Evolutionary conservation across 2,888 invertebrate species (phyloP).

Genomic region (Plagodis dolabraria): DNA sequence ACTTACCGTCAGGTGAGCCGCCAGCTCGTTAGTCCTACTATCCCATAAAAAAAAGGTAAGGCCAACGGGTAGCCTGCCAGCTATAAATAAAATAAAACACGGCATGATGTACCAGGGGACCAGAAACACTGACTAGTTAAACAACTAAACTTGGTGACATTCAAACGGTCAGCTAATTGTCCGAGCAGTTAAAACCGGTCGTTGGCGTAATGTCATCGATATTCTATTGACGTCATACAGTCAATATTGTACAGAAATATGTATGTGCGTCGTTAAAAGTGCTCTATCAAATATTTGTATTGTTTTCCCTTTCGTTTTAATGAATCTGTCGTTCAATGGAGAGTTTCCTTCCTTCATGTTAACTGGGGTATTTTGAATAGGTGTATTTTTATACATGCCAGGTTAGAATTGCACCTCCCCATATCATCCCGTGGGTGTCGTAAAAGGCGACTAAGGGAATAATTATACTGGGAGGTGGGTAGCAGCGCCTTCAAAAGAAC

Average conservation of each 20-base stretch:
- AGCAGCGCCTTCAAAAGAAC: no score
- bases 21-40: no score
- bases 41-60: no score
- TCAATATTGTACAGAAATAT: conserved; percentile 11
- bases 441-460: no score
- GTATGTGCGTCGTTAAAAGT: conserved; percentile 9
- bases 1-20: no score
- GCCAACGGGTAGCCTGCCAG: no score
- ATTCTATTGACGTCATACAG: conserved; percentile 34
- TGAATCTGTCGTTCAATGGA: conserved; percentile 15
- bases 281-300: conserved; percentile 16
- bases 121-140: background rate
- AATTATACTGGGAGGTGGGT: no score
- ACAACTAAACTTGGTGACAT: conserved; percentile 1
- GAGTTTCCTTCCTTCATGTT: conserved; percentile 15
- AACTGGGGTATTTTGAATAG: background rate
- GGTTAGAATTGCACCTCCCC: no score
- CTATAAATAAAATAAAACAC: no score
- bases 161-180: conserved; percentile 30
- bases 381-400: conserved; percentile 12
- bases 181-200: conserved; percentile 36
- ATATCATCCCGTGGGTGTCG: no score
- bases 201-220: conserved; percentile 32
- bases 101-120: background rate
- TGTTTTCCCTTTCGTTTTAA: conserved; percentile 20